phyloP scores from a whole-genome alignment of 2,113 vertebrate species.

The Paracanthobrama guichenoti region DNA sequence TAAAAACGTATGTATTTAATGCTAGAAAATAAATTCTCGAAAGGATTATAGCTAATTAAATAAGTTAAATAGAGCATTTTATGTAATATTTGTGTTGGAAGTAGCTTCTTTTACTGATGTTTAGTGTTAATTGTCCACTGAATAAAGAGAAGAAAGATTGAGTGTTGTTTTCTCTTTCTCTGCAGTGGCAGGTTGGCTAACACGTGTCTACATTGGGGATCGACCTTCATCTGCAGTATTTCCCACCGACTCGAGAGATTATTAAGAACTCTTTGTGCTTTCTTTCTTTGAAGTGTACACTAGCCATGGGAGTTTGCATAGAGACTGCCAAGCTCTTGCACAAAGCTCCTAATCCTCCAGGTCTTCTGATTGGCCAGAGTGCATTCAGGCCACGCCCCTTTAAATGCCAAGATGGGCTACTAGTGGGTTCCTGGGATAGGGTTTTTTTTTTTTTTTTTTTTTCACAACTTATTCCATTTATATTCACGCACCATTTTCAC shows the following conservation, averaged over 20 bases:
- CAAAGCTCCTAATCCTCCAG: constrained; percentile 22
- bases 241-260: constrained; percentile 49
- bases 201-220: constrained; percentile 27
- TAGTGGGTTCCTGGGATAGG: constrained; percentile 35
- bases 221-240: constrained; percentile 49
- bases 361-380: constrained; percentile 46
- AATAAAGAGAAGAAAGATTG: not conserved
- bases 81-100: not conserved
- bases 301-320: constrained; percentile 41
- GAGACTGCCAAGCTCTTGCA: constrained; percentile 49
- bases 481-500: constrained; percentile 2
- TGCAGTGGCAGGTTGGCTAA: constrained; percentile 80
- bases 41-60: too few species aligned
- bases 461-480: not conserved
- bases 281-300: constrained; percentile 42
- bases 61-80: not conserved
- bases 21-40: too few species aligned
- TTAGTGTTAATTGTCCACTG: not conserved
- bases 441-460: constrained; percentile 12
- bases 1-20: too few species aligned
- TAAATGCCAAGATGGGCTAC: constrained; percentile 58
- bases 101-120: not conserved
- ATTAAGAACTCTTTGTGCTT: constrained; percentile 5
- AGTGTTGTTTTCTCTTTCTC: not conserved
- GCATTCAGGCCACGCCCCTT: constrained; percentile 39